Percentiles rank a stretch among this genome's conserved stretches.
phyloP scores from a whole-genome alignment of 2,797 vertebrate genomes.

The Gallinago nigripennis region DNA sequence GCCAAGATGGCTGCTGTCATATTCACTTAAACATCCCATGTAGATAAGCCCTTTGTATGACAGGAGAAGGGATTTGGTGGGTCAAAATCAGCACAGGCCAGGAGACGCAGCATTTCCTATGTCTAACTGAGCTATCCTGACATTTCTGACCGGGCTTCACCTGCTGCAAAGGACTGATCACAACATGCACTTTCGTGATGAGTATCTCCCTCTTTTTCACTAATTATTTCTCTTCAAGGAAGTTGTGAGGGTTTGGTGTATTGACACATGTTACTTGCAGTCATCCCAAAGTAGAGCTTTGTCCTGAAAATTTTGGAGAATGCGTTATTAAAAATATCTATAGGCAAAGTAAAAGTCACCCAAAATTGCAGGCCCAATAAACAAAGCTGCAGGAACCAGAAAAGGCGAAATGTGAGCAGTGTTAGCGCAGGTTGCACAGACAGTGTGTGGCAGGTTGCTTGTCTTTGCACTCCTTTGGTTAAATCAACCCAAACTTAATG shows the following conservation, averaged over 20 bases:
- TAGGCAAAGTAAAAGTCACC: neutral
- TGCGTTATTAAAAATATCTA: neutral
- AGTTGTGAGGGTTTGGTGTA: neutral
- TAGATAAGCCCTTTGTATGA: constrained; percentile 9
- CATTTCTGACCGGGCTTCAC: neutral
- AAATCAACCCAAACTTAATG: neutral
- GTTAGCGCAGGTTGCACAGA: neutral
- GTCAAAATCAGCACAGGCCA: constrained; percentile 2
- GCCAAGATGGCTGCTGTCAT: constrained; percentile 54
- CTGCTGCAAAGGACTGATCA: neutral
- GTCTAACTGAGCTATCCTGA: neutral
- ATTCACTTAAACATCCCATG: constrained; percentile 16
- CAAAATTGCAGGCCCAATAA: neutral
- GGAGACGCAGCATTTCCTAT: neutral
- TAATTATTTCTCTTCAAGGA: neutral
- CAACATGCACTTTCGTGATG: neutral
- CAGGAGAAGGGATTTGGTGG: neutral
- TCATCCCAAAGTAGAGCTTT: neutral
- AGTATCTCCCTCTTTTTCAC: neutral
- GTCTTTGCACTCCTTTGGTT: neutral
- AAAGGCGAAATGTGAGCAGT: neutral
- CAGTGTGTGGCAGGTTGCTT: neutral
- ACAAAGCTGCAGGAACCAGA: neutral
- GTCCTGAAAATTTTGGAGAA: neutral
- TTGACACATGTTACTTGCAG: neutral